phyloP scores from a whole-genome alignment of 1,140 invertebrate species.

The Meloidogyne exigua region DNA sequence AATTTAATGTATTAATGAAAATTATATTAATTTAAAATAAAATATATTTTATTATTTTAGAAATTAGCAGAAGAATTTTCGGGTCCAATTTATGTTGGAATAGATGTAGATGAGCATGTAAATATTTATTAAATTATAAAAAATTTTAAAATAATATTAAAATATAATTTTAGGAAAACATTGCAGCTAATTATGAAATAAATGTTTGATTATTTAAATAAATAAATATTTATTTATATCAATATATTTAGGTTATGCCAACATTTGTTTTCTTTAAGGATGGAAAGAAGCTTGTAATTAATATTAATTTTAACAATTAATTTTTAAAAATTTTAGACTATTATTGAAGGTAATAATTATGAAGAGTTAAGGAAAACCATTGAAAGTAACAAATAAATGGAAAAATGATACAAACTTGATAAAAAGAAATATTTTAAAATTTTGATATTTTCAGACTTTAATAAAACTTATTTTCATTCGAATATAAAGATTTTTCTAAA shows the following conservation, averaged over 20 bases:
- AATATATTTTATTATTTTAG: conserved; percentile 22
- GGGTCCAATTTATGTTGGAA: conserved; percentile 47
- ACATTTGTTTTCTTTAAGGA: conserved; percentile 60
- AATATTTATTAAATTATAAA: not conserved
- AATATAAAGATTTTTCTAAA: no score
- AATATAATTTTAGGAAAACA: conserved; percentile 39
- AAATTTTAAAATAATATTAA: not conserved
- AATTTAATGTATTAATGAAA: conserved; percentile 65
- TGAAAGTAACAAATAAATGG: conserved; percentile 28
- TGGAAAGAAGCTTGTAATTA: conserved; percentile 50
- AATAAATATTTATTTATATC: not conserved
- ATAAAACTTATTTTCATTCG: not conserved
- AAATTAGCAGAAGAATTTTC: conserved; percentile 51
- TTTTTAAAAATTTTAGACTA: conserved; percentile 33
- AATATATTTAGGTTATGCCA: conserved; percentile 52
- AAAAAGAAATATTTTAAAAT: not conserved
- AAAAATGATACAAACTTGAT: not conserved
- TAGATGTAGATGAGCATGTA: conserved; percentile 56
- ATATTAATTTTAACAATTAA: not conserved
- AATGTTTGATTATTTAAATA: conserved; percentile 21
- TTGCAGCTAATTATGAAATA: conserved; percentile 53
- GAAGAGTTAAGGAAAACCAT: conserved; percentile 41
- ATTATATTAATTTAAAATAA: not conserved
- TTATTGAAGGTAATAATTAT: conserved; percentile 47
- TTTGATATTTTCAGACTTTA: not conserved